Conservation (phyloP, 2,888 invertebrate species). For the Cacoxenus indagator region DNA sequence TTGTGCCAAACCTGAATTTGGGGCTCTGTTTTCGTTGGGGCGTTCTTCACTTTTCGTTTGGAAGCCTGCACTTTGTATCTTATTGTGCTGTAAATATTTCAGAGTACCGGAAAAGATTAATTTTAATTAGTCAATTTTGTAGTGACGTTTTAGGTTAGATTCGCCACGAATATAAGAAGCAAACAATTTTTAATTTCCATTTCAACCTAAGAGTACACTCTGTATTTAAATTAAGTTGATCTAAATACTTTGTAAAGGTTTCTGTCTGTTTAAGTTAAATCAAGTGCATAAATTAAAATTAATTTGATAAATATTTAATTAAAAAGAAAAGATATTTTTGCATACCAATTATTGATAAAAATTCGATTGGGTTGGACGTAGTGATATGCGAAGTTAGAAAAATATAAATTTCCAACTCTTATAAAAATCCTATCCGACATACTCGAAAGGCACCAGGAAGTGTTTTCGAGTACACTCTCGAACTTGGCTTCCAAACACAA, state of each 20-base stretch:
- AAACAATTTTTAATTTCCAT: background rate
- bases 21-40: background rate
- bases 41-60: background rate
- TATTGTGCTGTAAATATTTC: slow-evolving; percentile 7
- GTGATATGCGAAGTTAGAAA: no score
- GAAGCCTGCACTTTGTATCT: slow-evolving; percentile 36
- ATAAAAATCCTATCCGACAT: no score
- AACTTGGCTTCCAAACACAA: no score
- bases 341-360: no score
- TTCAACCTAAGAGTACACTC: background rate
- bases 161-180: background rate
- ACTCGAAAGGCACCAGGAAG: no score
- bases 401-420: no score
- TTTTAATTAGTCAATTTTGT: slow-evolving; percentile 56
- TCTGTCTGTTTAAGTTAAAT: slow-evolving; percentile 31
- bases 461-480: no score
- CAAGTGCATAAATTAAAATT: slow-evolving; percentile 32
- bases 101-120: slow-evolving; percentile 43
- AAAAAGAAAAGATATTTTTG: slow-evolving; percentile 35
- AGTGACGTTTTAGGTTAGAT: slow-evolving; percentile 36
- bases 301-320: slow-evolving; percentile 56
- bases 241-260: slow-evolving; percentile 16
- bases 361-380: no score
- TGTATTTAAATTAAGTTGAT: background rate
- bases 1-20: slow-evolving; percentile 20